phyloP scores from a whole-genome alignment of 30 jellyfish, hydroid and myxozoan genomes.

The Phacellophora camtschatica region DNA sequence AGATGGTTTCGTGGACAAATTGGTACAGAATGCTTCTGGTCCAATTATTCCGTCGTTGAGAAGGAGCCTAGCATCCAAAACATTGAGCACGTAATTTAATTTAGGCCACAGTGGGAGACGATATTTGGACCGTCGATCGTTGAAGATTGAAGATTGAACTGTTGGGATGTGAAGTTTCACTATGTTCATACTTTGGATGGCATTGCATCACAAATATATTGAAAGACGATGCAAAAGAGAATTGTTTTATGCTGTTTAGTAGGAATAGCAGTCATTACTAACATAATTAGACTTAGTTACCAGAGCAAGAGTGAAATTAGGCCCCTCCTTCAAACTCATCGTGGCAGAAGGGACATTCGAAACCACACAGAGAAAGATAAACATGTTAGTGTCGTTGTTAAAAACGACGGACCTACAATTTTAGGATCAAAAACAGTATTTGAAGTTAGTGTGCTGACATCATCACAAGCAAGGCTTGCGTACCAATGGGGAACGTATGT shows the following conservation, averaged over 20 bases:
- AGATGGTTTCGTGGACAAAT: too few relatives aligned
- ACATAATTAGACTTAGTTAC: too few relatives aligned
- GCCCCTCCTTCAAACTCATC: too few relatives aligned
- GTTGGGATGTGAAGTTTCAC: not conserved
- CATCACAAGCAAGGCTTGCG: conserved; percentile 1
- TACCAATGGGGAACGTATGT: conserved; percentile 48
- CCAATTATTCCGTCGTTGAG: too few relatives aligned
- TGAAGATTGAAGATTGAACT: not conserved
- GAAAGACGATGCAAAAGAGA: conserved; percentile 39
- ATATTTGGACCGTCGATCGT: too few relatives aligned
- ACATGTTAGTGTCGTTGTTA: not conserved
- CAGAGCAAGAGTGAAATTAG: not conserved
- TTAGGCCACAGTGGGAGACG: conserved; percentile 42
- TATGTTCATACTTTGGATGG: conserved; percentile 16
- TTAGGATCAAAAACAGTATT: conserved; percentile 47
- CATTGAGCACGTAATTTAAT: not conserved
- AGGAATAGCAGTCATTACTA: too few relatives aligned
- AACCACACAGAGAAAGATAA: not conserved
- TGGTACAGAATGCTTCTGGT: too few relatives aligned
- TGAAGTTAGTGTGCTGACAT: conserved; percentile 5
- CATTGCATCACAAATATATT: not conserved
- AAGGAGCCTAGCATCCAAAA: not conserved
- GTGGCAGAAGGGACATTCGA: too few relatives aligned
- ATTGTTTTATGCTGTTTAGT: not conserved
- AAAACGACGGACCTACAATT: conserved; percentile 66